Evolutionary conservation across 2,797 vertebrate genomes (phyloP), one percentile per base, ranked within the genome.

Genomic region (Fratercula arctica): DNA sequence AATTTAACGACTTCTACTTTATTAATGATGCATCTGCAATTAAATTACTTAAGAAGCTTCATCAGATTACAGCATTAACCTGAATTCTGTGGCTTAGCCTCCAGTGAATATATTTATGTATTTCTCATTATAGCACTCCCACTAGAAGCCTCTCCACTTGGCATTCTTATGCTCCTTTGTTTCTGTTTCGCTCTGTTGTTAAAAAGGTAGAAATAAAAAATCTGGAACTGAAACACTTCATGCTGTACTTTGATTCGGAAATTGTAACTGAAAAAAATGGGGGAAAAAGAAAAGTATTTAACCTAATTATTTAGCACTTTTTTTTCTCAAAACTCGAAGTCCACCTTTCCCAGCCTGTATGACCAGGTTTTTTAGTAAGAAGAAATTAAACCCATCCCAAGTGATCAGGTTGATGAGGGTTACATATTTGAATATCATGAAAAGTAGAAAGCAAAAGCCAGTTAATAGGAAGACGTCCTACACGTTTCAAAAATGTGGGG

Each of bases 1-100:
- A 88, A 91, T 96, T 90, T 90, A 29, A 89, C 93, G 56, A 70
- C 79, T 94, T 68, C 76, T 92, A 79, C 86, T 96, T 93, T 95
- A 77, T 93, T 93, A 95, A 96, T 61, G 74, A 84, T 72, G 74
- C 96, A 95, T 94, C 96, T 66, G 51, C 95, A 97, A 96, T 97
- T 97, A 97, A 96, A 98, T 97, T 91, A 91, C 85, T 92, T 95
- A 83, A 93, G 94, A 94, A 85, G 66, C 67, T 95, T 95, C 84
- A 95, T 97, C 96, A 95, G 84, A 96, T 97, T 93, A 89, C 72
- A 94, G 69, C 68, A 50, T 92, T 91, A 95, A 87, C 64, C 95
- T 90, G 88, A 94, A 95, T 95, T 94, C 72, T 85, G 73, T 88
- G 86, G 56, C 90, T 95, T 79, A 84, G 60, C 88, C 95, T 95